A percentile compares a stretch with the other conserved stretches of the same genome.
These are phyloP conservation scores for Prunella strophiata DNA, from an alignment of 2,797 vertebrate species.

Conservation along the genomic window DNA sequence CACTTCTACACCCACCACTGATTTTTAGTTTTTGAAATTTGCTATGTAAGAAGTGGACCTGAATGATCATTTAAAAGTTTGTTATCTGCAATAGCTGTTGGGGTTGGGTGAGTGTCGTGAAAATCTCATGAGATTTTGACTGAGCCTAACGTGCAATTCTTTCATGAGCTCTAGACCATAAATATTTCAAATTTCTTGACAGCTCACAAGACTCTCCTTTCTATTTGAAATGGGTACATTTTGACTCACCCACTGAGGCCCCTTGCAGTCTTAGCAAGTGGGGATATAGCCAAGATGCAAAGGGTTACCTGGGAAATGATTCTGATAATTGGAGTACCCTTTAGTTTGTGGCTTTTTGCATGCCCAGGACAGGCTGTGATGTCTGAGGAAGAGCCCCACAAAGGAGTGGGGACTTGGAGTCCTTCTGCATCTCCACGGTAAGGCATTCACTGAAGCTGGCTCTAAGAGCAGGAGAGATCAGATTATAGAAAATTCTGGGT, in stretches of 20 bases:
- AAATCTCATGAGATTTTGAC: background rate
- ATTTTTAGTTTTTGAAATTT: background rate
- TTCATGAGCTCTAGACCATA: background rate
- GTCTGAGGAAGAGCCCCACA: background rate
- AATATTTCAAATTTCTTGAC: background rate
- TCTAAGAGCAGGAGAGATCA: background rate
- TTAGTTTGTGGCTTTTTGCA: background rate
- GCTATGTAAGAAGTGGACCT: background rate
- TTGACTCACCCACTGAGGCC: accelerated
- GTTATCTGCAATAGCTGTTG: background rate
- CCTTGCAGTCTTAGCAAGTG: background rate
- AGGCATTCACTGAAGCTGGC: background rate
- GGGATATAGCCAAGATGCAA: background rate
- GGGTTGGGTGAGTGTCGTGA: background rate
- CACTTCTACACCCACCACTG: background rate
- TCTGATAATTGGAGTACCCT: background rate
- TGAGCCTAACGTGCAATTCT: background rate
- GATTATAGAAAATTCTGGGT: background rate
- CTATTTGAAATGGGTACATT: background rate
- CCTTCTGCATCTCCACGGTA: background rate
- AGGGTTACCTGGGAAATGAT: background rate
- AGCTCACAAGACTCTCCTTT: background rate
- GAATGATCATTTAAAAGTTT: background rate
- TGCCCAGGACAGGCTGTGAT: background rate
- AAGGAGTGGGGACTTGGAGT: background rate